Evolutionary conservation across 1,140 invertebrate species (phyloP).

Genomic region (Dendroctonus valens): DNA sequence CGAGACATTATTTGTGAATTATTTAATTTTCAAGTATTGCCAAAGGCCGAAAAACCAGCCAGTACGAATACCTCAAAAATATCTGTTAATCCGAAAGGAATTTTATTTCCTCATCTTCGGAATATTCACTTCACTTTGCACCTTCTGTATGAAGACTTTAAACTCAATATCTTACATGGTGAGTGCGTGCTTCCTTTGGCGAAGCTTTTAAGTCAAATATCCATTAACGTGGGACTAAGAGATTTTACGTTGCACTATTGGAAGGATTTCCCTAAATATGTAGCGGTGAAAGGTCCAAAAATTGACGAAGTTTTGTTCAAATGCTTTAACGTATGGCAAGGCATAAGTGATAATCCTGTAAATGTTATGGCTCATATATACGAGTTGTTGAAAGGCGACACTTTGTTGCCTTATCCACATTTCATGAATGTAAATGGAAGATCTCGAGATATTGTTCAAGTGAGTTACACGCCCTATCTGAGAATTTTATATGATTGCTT

Average conservation of each 20-base stretch:
- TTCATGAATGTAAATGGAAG: conserved; percentile 67
- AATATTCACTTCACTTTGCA: conserved; percentile 80
- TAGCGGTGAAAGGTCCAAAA: conserved; percentile 46
- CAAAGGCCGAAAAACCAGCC: background rate
- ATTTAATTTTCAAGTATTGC: background rate
- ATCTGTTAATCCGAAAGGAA: conserved; percentile 52
- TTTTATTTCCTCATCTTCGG: conserved; percentile 73
- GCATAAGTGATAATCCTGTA: conserved; percentile 63
- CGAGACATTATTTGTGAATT: too few species aligned
- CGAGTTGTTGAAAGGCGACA: conserved; percentile 58
- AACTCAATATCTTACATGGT: conserved; percentile 71
- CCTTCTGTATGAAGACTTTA: conserved; percentile 88
- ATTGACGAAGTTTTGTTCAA: conserved; percentile 56
- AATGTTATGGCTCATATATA: conserved; percentile 70
- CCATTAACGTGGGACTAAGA: conserved; percentile 71
- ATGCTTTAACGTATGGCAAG: conserved; percentile 62
- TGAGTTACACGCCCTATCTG: conserved; percentile 48
- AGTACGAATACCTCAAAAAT: conserved; percentile 2
- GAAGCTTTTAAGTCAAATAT: conserved; percentile 73
- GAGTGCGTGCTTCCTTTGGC: conserved; percentile 69
- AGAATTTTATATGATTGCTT: background rate
- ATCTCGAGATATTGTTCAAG: conserved; percentile 70
- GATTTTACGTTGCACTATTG: conserved; percentile 81
- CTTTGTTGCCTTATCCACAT: conserved; percentile 65
- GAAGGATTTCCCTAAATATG: conserved; percentile 72